Base-by-base conservation (phyloP, 2,797 vertebrate genomes). In the Galaxias olidus region DNA sequence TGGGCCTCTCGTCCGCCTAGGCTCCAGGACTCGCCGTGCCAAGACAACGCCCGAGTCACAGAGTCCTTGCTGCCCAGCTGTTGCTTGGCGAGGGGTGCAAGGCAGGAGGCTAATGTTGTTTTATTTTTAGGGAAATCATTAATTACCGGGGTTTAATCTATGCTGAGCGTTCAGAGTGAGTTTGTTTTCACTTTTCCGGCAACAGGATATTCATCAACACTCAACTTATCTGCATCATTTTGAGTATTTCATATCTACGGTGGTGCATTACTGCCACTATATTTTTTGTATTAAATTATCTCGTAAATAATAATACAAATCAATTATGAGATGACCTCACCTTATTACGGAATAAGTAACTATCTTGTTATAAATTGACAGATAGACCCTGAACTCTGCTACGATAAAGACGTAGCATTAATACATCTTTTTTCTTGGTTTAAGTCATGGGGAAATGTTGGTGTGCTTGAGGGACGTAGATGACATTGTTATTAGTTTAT, bases 101-200 rank as follows among this genome's bases (percentile, higher is more conserved):
- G 76, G 87, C 77, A 20, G 85, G 86, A 85, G 89, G 90, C 84
- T 91, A 93, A 92, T 88, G 85, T 83, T 68, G 77, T 77, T 91
- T 91, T 91, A 91, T 91, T 91, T 91, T 90, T 89, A 91, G 89
- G 80, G 78, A 73, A 82, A 86, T 79, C 73, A 75, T 90, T 88
- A 90, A 90, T 91, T 86, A 90, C 77, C 40, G 11, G 71, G 58
- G 50, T 30, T 50, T 48, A 63, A 77, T 76, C 71, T 70, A 74
- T 79, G 66, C 70, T 42, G 30, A 30, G 53, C 17, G 59, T 72
- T 59, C 18, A 51, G 56, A 61, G 19, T 63, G 63, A 11, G 72
- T 52, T 69, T 46, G 5, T 55, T 45, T 68, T 73, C 20, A 73
- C 52, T 72, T 59, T 40, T 9, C 18, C 18, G 17, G 59, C 41